Evolutionary conservation across 2,797 vertebrate genomes (phyloP), one percentile per base, ranked within the genome.

Genomic region (Propithecus deckenii): DNA sequence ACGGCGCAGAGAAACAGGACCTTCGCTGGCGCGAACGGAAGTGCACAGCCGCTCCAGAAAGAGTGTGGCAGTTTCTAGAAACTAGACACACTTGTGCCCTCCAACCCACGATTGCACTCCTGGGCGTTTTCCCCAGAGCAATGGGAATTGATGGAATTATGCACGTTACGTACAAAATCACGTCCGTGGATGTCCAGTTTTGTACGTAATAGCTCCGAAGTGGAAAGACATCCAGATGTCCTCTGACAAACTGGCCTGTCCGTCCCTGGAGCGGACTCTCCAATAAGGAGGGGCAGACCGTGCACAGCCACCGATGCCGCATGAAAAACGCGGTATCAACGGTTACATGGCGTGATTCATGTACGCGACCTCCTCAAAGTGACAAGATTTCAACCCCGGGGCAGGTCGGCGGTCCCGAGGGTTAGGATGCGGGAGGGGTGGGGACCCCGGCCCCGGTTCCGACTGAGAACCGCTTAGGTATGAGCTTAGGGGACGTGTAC

Each of bases 111-210:
- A 0, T 7, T 3, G 7, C 23, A 5, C 22, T 38, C 22, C 76
- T 10, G 50, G 52, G 9, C 22, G 1, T 28, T 78, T 5, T 10
- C 10, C n/a, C 76, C 76, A 17, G 13, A 38, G 35, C 75, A 50
- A 7, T 15, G 7, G 50, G 52, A 57, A 57, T 38, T 38, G n/a
- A 57, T 15, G 4, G 25, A 35, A 55, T 52, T 23, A 9, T 5
- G 13, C 30, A 57, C 23, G 5, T 35, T 4, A 3, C 1, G 1
- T 17, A 32, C 83, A 59, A 2, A 25, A 5, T 12, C 4, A 0
- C 0, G 12, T 12, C n/a, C 0, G 4, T 7, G 2, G 6, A 30
- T 1, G 13, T 9, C 5, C 41, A 3, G 50, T 65, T 11, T 20
- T 2, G 14, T 7, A 4, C 2, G 6, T 1, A 2, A 22, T 0